Evolutionary conservation across 2,113 vertebrate genomes (phyloP).

Genomic region (Ciconia boyciana): DNA sequence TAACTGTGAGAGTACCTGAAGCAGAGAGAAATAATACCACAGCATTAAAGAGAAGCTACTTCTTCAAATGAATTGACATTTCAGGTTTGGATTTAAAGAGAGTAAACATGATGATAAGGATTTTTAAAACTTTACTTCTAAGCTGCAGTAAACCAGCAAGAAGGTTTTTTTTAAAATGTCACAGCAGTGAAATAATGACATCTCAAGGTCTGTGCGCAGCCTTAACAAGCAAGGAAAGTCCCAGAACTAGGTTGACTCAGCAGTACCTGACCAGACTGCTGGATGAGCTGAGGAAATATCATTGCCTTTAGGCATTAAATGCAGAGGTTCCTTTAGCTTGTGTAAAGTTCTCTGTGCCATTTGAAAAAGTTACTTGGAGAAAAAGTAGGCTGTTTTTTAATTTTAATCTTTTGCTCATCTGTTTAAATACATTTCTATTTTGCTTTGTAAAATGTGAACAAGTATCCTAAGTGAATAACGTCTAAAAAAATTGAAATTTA

Average conservation of each 20-base stretch:
- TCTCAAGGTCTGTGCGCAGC: not conserved
- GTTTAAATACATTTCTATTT: constrained; percentile 56
- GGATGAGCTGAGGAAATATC: constrained; percentile 12
- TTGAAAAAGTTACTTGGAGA: constrained; percentile 51
- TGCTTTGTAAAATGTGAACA: constrained; percentile 68
- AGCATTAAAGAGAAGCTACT: not conserved
- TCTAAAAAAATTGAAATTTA: constrained; percentile 42
- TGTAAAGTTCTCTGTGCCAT: constrained; percentile 66
- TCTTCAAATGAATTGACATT: not conserved
- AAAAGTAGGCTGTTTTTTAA: constrained; percentile 54
- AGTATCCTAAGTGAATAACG: constrained; percentile 51
- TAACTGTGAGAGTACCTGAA: not conserved
- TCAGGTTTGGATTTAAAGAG: constrained; percentile 2
- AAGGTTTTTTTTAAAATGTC: not conserved
- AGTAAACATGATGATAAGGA: not conserved
- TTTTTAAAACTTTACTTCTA: constrained; percentile 19
- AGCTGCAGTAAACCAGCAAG: not conserved
- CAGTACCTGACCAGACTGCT: constrained; percentile 38
- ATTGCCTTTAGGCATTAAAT: constrained; percentile 41
- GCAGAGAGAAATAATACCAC: not conserved
- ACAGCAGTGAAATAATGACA: constrained; percentile 25
- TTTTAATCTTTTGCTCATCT: constrained; percentile 66
- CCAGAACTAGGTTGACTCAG: constrained; percentile 50
- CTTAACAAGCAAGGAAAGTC: constrained; percentile 11
- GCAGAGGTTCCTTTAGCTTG: constrained; percentile 38